Percentiles rank a stretch among this genome's conserved stretches.
Evolutionary conservation across 2,797 vertebrate genomes (phyloP).

Genomic region (Mormyrus hasselquistii): DNA sequence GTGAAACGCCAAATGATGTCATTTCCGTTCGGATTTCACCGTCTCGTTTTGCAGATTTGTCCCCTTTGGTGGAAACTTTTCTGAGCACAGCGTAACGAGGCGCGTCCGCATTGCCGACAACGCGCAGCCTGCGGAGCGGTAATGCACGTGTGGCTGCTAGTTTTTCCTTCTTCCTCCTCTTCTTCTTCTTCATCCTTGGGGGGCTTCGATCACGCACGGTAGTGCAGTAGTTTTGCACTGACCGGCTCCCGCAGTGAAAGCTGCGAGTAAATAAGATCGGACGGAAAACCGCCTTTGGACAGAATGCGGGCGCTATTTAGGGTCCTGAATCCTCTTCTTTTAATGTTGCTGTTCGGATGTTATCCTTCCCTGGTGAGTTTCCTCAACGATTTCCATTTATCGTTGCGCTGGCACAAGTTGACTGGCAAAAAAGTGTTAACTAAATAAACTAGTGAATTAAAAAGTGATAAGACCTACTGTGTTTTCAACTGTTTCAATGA

Average conservation of each 20-base stretch:
- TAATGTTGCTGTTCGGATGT: constrained; percentile 73
- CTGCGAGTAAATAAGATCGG: constrained; percentile 47
- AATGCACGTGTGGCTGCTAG: constrained; percentile 43
- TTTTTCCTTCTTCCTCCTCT: constrained; percentile 32
- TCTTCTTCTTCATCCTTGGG: constrained; percentile 34
- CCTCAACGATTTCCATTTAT: constrained; percentile 30
- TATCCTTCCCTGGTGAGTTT: constrained; percentile 77
- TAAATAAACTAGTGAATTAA: not conserved
- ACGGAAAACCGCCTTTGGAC: constrained; percentile 42
- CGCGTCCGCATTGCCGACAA: constrained; percentile 48
- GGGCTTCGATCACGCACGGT: constrained; percentile 47
- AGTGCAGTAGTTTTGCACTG: constrained; percentile 45
- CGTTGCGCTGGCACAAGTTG: not conserved
- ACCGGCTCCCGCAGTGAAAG: constrained; percentile 52
- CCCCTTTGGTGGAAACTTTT: constrained; percentile 65
- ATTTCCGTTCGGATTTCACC: constrained; percentile 63
- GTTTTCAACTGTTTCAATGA: not conserved
- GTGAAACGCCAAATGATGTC: constrained; percentile 63
- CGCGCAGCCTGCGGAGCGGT: constrained; percentile 44
- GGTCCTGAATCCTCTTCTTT: constrained; percentile 75
- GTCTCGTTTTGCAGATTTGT: constrained; percentile 32
- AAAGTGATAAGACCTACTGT: not conserved
- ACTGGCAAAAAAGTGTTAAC: constrained; percentile 11
- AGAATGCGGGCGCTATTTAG: constrained; percentile 74
- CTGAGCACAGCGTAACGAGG: constrained; percentile 49